Evolutionary conservation across 2,888 invertebrate genomes (phyloP).

Genomic region (Drosophila paranaensis): DNA sequence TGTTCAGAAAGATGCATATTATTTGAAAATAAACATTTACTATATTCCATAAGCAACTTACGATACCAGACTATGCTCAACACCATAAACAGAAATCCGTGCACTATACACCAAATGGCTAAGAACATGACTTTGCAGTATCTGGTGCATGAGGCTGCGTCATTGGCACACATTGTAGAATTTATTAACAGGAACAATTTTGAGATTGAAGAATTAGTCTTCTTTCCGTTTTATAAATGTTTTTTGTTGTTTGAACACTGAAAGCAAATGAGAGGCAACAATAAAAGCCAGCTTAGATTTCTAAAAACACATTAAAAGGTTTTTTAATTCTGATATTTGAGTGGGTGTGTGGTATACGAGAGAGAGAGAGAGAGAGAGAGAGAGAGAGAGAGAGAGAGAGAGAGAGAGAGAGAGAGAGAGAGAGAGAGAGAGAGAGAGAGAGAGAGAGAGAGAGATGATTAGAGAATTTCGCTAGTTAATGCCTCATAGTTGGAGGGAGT

Average conservation of each 20-base stretch:
- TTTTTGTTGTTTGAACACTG: not conserved
- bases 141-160: too few species aligned
- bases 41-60: too few species aligned
- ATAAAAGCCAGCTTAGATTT: too few species aligned
- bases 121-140: not conserved
- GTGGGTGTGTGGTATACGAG: too few species aligned
- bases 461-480: not conserved
- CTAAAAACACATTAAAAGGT: too few species aligned
- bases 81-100: not conserved
- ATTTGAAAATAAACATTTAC: too few species aligned
- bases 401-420: not conserved
- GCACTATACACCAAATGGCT: not conserved
- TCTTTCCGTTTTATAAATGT: too few species aligned
- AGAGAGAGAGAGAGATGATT: not conserved
- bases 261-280: not conserved
- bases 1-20: too few species aligned
- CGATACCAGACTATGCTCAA: too few species aligned
- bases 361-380: not conserved
- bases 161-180: not conserved
- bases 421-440: not conserved
- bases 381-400: not conserved
- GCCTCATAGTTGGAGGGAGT: conserved; percentile 18
- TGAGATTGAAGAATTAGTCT: too few species aligned
- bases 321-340: too few species aligned
- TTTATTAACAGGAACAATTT: not conserved